Evolutionary conservation across 2,113 vertebrate genomes (phyloP).

Genomic region (Triplophysa rosa): DNA sequence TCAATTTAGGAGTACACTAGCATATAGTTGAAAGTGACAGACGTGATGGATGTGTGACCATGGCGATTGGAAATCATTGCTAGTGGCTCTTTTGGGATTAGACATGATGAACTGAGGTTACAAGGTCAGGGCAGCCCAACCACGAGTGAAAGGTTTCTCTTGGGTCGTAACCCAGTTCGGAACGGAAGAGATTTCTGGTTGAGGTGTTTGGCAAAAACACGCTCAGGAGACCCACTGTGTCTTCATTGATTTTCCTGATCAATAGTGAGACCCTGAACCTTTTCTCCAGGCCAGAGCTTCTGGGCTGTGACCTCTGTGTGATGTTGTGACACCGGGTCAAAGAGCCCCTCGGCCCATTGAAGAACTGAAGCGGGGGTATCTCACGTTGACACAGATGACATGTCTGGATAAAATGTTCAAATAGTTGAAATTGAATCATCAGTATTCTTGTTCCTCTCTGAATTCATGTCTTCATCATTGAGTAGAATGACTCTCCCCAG

Average conservation of each 20-base stretch:
- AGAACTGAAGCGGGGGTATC: not conserved
- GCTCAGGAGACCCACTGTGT: not conserved
- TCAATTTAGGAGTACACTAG: too few relatives aligned
- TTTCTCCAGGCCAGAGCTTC: not conserved
- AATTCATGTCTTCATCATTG: too few relatives aligned
- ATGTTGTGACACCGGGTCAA: constrained; percentile 6
- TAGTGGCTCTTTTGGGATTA: not conserved
- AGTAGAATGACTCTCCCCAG: too few relatives aligned
- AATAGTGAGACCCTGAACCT: constrained; percentile 17
- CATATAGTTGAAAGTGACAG: not conserved
- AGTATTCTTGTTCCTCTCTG: too few relatives aligned
- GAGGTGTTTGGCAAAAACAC: not conserved
- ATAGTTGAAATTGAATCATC: not conserved
- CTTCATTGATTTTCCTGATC: constrained; percentile 40
- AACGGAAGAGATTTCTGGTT: not conserved
- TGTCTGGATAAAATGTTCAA: too few relatives aligned
- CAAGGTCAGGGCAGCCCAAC: constrained; percentile 31
- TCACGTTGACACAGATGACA: not conserved
- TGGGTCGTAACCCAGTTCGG: not conserved
- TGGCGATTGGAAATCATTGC: constrained; percentile 19
- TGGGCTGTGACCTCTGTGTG: not conserved
- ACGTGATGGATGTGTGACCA: constrained; percentile 6
- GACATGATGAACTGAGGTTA: constrained; percentile 21
- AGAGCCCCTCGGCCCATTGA: not conserved
- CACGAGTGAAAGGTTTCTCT: not conserved